Evolutionary conservation across 2,888 invertebrate genomes (phyloP).

Genomic region (Desoria tigrina): DNA sequence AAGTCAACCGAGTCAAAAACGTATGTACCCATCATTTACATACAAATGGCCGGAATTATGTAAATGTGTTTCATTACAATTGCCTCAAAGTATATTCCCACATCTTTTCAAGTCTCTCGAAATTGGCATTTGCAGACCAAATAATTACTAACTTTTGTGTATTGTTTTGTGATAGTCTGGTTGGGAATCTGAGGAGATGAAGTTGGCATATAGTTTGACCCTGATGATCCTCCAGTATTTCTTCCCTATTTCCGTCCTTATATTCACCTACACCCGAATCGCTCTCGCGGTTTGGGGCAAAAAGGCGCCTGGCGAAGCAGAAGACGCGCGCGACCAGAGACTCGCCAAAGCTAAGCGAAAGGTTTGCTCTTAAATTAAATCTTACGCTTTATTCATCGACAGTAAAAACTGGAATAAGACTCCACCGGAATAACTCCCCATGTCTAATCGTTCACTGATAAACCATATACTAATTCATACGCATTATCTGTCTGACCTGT

Average conservation of each 20-base stretch:
- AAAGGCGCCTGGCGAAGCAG: conserved; percentile 82
- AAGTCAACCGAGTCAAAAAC: too few species aligned
- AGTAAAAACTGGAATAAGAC: neutral
- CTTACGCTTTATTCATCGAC: neutral
- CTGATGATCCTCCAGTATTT: conserved; percentile 81
- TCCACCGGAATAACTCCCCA: neutral
- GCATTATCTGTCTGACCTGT: too few species aligned
- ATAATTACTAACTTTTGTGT: too few species aligned
- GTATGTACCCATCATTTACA: too few species aligned
- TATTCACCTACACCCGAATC: conserved; percentile 83
- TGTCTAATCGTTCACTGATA: too few species aligned
- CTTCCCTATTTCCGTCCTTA: conserved; percentile 76
- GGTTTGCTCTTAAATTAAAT: too few species aligned
- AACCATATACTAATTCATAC: too few species aligned
- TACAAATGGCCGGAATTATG: too few species aligned
- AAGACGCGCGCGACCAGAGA: conserved; percentile 75
- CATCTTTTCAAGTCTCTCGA: too few species aligned
- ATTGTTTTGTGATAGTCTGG: neutral
- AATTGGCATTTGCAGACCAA: too few species aligned
- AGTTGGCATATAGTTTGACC: conserved; percentile 73
- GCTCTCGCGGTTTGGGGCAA: conserved; percentile 85
- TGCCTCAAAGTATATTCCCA: too few species aligned
- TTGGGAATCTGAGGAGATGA: conserved; percentile 59
- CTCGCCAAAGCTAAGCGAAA: conserved; percentile 84
- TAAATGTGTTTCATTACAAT: too few species aligned